Evolutionary conservation across 2,797 vertebrate genomes (phyloP), one percentile per base, ranked within the genome.

Genomic region (Microcaecilia unicolor): DNA sequence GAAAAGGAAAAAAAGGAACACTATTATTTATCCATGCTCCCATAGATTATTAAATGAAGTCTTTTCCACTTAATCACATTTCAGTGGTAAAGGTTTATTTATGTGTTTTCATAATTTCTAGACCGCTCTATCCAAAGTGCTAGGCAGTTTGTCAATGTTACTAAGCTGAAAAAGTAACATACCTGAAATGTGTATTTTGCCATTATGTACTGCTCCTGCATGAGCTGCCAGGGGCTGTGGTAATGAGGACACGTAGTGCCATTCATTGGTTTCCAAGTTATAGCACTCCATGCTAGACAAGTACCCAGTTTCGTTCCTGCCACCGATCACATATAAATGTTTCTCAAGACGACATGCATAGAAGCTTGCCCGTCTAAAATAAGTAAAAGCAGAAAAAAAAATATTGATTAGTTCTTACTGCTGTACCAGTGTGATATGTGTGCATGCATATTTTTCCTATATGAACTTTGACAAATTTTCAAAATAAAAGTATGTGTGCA

Each of bases 181-280:
- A 91, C 96, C 96, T 85, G 96, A 99, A 76, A 95, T 98, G 62
- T 98, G 99, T 58, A 99, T 97, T 69, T 98, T 99, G 47, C 93
- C 96, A 13, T 93, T 97, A 75, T 99, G 95, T 49, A 97, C 90
- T 0, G 95, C 90, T 55, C 96, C 96, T 1, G 96, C 96, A 0
- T 99, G 96, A 17, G 96, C 96, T 4, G 96, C 96, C 62, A 99
- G 69, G 8, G 96, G 95, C 23, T 98, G 95, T 0, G 94, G 94
- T 61, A 99, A 61, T 0, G 93, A 89, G 3, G 95, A 98, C 58
- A 97, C 80, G 0, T 99, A 99, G 55, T 92, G 93, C 96, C 96
- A 99, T 63, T 99, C 94, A 1, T 99, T 99, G 7, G 88, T 94
- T 74, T 99, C 96, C 68, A 99, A 74, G 67, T 96, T 97, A 68